Base-by-base conservation (phyloP, 2,888 invertebrate genomes). In the Xestobium rufovillosum region DNA sequence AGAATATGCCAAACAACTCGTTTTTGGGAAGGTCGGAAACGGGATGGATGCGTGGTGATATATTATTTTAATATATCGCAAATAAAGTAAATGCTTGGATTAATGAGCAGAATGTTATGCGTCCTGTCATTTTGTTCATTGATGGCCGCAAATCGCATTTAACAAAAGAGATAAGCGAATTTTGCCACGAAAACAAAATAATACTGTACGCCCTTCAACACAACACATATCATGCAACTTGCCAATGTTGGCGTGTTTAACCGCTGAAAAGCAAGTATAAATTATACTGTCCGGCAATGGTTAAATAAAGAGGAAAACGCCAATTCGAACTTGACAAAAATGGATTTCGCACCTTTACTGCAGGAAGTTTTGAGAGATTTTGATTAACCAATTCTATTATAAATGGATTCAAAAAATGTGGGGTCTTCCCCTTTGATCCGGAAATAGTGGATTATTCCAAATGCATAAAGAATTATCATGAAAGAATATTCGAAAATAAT, bases 121-220 rank as follows among this genome's bases (percentile, higher is more conserved):
- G 23, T 8, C 23, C 23, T 19, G n/a, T 19, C n/a, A 6, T 19
- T 19, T n/a, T 19, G 6, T 19, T 19, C 6, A 19, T 19, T 8
- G 23, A 19, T n/a, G 23, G 23, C 6, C 23, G n/a, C n/a, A 19
- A 19, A 19, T 19, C 23, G 6, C 23, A 19, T n/a, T 19, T 19
- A 19, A 19, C 23, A 19, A 8, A 19, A 6, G 23, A 19, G n/a
- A 8, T 19, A 19, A 19, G 23, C n/a, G 6, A 19, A 19, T 19
- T 19, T 19, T 19, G 23, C n/a, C n/a, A n/a, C n/a, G n/a, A n/a
- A n/a, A 19, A 19, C 6, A 6, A 19, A 19, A 19, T 19, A 19
- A 19, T 19, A 19, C n/a, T 19, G n/a, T 19, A 19, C n/a, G 23
- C 23, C 6, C n/a, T 19, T 8, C 23, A 19, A 19, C 23, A 19